phyloP scores from a whole-genome alignment of 2,888 invertebrate species.

The Cabera pusaria region DNA sequence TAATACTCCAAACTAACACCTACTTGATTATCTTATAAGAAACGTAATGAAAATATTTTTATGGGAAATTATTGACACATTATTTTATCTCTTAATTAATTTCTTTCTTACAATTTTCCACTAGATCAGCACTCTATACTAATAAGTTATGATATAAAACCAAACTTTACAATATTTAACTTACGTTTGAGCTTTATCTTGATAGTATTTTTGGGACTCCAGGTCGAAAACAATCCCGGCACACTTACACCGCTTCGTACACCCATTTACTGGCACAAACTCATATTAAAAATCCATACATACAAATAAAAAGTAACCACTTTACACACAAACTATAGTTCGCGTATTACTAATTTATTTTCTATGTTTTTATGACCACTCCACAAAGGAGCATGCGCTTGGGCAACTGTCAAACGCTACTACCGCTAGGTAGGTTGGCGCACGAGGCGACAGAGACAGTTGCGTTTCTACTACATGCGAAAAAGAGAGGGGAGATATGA shows the following conservation, averaged over 20 bases:
- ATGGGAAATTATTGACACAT: too few species aligned
- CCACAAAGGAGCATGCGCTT: slow-evolving; percentile 69
- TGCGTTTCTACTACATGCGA: slow-evolving; percentile 16
- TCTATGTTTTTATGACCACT: slow-evolving; percentile 39
- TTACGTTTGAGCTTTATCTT: slow-evolving; percentile 81
- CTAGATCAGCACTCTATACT: too few species aligned
- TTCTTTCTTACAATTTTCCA: too few species aligned
- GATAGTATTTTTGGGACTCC: slow-evolving; percentile 78
- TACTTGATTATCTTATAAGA: too few species aligned
- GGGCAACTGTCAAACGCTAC: slow-evolving; percentile 71
- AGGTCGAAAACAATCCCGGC: slow-evolving; percentile 74
- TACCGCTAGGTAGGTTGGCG: slow-evolving; percentile 70
- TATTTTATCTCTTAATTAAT: too few species aligned
- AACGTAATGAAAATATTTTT: too few species aligned
- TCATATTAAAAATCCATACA: slow-evolving; percentile 45
- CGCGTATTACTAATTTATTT: slow-evolving; percentile 29
- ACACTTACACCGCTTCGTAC: slow-evolving; percentile 71
- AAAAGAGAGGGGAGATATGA: slow-evolving; percentile 36
- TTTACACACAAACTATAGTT: slow-evolving; percentile 27
- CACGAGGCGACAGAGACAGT: slow-evolving; percentile 41
- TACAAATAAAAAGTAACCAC: slow-evolving; percentile 39
- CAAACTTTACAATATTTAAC: too few species aligned
- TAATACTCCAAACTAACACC: too few species aligned
- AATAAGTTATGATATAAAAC: too few species aligned
- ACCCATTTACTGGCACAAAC: slow-evolving; percentile 77